Evolutionary conservation across 2,113 vertebrate genomes (phyloP), one percentile per base, ranked within the genome.

Genomic region (Pelobates fuscus): DNA sequence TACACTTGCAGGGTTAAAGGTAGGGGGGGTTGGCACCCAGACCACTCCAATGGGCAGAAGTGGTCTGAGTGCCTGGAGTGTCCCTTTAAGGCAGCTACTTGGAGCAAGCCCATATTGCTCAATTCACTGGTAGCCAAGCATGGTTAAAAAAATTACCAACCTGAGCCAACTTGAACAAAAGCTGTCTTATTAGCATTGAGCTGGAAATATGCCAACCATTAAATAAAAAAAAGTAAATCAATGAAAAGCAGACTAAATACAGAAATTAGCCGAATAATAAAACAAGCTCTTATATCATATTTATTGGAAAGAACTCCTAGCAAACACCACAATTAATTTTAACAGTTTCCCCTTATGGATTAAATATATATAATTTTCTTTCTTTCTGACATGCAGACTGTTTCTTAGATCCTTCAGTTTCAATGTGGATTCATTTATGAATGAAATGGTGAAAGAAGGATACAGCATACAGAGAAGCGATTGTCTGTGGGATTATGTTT

Each of bases 401-500:
- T 52, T 27, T 29, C 57, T 20, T 61, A 37, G 58, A 68, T 37
- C 46, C 5, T 10, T 52, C 41, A 52, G 29, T 61, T 77, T 68
- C 52, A 60, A 55, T 41, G 27, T 52, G 46, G 41, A 32, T 61
- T 67, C 26, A 46, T 52, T 37, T 25, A 29, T 77, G 73, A 68
- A 52, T 68, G 37, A 68, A 30, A 68, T 49, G 32, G 63, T 60
- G 63, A 63, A n/a, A n/a, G 57, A 54, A 68, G 62, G 57, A 54
- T 59, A 49, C 43, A 68, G 43, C 41, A 25, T 41, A 77, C 65
- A 77, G 73, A 75, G 61, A 18, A n/a, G 25, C 52, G 55, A 61
- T 77, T 77, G 64, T 68, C 73, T 26, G 27, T 10, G 55, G 72
- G 73, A 77, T 77, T 77, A 77, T 3, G 65, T 68, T 77, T 77